Conservation (phyloP, 2,888 invertebrate species). For the Sminthurinus aureus region DNA sequence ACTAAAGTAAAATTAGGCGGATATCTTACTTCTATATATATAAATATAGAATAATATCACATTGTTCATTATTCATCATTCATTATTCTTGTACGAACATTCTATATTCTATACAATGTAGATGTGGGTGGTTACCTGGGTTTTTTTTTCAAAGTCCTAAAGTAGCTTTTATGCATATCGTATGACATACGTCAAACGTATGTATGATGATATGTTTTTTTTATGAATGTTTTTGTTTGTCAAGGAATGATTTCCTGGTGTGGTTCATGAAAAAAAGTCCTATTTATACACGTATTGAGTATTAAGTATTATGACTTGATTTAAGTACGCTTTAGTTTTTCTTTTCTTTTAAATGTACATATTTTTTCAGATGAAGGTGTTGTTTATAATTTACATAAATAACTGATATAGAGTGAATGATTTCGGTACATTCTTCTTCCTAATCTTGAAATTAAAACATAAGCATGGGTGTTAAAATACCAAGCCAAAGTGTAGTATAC, state of each 20-base stretch:
- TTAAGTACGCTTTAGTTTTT: too few species aligned
- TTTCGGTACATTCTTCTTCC: too few species aligned
- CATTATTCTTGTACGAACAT: background rate
- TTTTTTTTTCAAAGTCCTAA: constrained; percentile 9
- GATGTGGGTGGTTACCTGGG: constrained; percentile 30
- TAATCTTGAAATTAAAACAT: too few species aligned
- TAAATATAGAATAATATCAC: background rate
- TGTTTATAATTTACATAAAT: too few species aligned
- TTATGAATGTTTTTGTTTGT: background rate
- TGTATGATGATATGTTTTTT: background rate
- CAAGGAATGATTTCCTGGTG: constrained; percentile 16
- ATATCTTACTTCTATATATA: constrained; percentile 19
- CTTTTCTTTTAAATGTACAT: too few species aligned
- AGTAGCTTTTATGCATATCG: background rate
- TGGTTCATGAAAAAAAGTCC: background rate
- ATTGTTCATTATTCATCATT: constrained; percentile 11
- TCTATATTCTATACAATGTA: background rate
- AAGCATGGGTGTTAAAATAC: too few species aligned
- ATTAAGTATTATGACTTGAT: background rate
- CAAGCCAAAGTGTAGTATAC: too few species aligned
- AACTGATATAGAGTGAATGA: too few species aligned
- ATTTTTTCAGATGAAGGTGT: too few species aligned
- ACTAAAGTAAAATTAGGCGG: constrained; percentile 9
- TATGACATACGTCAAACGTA: background rate
- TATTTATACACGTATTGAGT: background rate